Evolutionary conservation across 2,113 vertebrate species (phyloP).

Genomic region (Oryzias curvinotus): DNA sequence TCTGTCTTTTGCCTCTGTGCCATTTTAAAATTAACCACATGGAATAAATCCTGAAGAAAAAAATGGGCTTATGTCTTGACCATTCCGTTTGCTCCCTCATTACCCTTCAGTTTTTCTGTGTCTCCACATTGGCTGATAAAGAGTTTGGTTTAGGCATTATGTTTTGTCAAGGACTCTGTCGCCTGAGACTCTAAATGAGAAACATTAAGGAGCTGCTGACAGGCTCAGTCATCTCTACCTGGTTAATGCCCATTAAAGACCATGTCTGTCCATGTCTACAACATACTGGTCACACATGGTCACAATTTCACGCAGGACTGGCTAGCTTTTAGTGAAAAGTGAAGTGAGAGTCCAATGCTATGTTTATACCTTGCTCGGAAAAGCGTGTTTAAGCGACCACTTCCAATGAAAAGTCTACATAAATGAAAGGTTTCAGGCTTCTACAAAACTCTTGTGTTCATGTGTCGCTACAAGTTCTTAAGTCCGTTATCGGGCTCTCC

Average conservation of each 20-base stretch:
- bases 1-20: conserved; percentile 19
- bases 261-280: neutral
- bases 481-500: no score
- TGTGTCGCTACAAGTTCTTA: no score
- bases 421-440: no score
- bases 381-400: no score
- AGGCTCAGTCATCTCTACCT: conserved; percentile 51
- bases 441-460: no score
- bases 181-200: conserved; percentile 46
- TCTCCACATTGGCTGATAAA: conserved; percentile 58
- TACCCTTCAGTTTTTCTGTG: conserved; percentile 17
- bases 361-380: no score
- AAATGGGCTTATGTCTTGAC: conserved; percentile 33
- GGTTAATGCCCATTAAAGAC: conserved; percentile 44
- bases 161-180: conserved; percentile 60
- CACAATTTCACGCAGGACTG: no score
- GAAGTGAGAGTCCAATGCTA: no score
- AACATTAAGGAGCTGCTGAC: conserved; percentile 57
- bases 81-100: conserved; percentile 1
- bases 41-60: conserved; percentile 17
- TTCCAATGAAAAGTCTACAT: no score
- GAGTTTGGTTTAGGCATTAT: conserved; percentile 40
- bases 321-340: neutral
- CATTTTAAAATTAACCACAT: conserved; percentile 7
- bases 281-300: no score